Conservation (phyloP, 1,140 invertebrate species). For the Trachymyrmex septentrionalis region DNA sequence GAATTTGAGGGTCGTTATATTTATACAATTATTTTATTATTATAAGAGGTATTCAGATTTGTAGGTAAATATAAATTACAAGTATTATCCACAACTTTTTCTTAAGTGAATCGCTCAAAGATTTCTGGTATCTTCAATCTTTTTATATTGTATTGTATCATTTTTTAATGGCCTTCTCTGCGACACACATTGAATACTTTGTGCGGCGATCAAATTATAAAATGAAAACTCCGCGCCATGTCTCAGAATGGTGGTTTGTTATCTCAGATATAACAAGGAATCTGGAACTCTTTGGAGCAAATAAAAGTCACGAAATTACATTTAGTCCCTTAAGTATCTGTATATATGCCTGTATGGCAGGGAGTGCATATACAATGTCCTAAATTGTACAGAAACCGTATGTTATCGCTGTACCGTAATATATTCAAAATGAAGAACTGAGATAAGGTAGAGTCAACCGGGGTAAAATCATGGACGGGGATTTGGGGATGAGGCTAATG, state of each 20-base stretch:
- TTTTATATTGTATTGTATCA: neutral
- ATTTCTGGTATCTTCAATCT: neutral
- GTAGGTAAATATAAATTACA: neutral
- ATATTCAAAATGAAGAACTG: constrained; percentile 21
- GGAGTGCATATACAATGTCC: neutral
- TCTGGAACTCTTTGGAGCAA: constrained; percentile 1
- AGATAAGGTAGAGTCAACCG: constrained; percentile 57
- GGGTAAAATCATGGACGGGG: constrained; percentile 45
- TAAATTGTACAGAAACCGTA: constrained; percentile 44
- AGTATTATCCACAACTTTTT: neutral
- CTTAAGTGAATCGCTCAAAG: neutral
- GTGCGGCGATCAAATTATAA: constrained; percentile 43
- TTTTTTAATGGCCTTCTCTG: neutral
- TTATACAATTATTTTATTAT: constrained; percentile 12
- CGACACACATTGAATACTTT: constrained; percentile 40
- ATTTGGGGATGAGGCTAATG: constrained; percentile 48
- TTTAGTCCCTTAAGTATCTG: constrained; percentile 24
- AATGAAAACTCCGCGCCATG: neutral
- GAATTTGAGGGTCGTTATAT: neutral
- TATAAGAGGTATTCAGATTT: neutral
- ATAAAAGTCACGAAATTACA: constrained; percentile 46
- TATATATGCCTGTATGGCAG: neutral
- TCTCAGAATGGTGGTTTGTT: neutral
- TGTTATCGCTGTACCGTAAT: constrained; percentile 39
- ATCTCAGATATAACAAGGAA: constrained; percentile 23